phyloP scores from a whole-genome alignment of 2,113 vertebrate genomes.

The Taurulus bubalis region DNA sequence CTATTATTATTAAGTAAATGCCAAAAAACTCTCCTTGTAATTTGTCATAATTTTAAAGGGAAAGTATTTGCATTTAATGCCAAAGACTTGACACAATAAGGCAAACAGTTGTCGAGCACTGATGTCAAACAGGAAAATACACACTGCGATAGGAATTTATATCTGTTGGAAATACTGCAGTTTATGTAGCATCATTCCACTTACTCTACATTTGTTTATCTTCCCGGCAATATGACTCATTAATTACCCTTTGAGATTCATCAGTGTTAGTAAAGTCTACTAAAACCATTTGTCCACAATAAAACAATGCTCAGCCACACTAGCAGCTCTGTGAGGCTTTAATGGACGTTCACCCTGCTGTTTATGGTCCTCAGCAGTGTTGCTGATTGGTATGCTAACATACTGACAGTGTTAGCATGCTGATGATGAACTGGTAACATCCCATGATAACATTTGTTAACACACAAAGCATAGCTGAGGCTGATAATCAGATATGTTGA shows the following conservation, averaged over 20 bases:
- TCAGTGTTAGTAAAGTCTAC: background rate
- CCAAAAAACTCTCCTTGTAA: constrained; percentile 41
- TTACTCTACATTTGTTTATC: constrained; percentile 4
- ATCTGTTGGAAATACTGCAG: constrained; percentile 2
- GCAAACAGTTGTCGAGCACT: constrained; percentile 11
- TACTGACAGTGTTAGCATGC: background rate
- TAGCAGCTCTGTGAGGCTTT: background rate
- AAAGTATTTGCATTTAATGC: constrained; percentile 37
- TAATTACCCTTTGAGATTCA: constrained; percentile 1
- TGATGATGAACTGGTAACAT: background rate
- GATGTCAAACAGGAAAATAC: constrained; percentile 14
- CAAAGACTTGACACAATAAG: constrained; percentile 24
- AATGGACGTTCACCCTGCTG: too few relatives aligned
- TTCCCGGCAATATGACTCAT: constrained; percentile 11
- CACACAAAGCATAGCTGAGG: background rate
- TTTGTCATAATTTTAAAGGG: constrained; percentile 52
- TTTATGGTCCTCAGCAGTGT: background rate
- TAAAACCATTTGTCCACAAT: background rate
- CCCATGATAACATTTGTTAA: background rate
- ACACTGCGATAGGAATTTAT: background rate
- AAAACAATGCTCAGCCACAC: background rate
- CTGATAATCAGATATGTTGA: background rate
- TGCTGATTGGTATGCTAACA: background rate
- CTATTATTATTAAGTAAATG: constrained; percentile 48
- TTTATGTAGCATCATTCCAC: constrained; percentile 1